phyloP scores from a whole-genome alignment of 2,888 invertebrate genomes.

The Orthonevra nobilis region DNA sequence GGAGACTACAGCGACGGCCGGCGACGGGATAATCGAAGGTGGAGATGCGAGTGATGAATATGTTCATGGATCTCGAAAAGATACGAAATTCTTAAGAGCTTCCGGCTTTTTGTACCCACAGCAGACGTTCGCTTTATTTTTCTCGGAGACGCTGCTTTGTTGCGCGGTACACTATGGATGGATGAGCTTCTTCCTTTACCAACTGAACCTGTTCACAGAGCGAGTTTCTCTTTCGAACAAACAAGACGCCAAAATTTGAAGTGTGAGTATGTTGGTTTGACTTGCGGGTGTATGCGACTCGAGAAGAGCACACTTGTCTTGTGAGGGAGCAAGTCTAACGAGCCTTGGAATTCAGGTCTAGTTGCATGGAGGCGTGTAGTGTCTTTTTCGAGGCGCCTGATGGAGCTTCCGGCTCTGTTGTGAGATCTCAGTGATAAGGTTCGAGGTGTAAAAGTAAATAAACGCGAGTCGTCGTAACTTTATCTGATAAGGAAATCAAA shows the following conservation, averaged over 20 bases:
- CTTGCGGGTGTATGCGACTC: no score
- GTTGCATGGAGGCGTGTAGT: no score
- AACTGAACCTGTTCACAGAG: conserved; percentile 7
- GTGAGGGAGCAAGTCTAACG: no score
- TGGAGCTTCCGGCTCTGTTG: no score
- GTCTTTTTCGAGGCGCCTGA: no score
- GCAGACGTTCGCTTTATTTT: conserved; percentile 10
- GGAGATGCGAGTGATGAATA: conserved; percentile 27
- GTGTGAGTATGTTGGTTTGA: background rate
- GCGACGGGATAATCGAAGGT: no score
- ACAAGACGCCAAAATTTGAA: conserved; percentile 1
- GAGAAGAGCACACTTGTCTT: no score
- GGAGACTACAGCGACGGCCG: background rate
- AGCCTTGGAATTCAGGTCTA: no score
- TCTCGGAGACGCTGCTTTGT: background rate
- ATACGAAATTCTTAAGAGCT: conserved; percentile 43
- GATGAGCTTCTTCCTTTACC: conserved; percentile 19
- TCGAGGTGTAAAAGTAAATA: background rate
- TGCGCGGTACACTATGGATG: conserved; percentile 5
- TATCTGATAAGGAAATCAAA: background rate
- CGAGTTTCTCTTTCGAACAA: conserved; percentile 20
- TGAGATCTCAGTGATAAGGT: background rate
- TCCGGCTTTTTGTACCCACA: conserved; percentile 56
- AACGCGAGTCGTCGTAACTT: no score
- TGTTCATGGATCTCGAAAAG: conserved; percentile 36